Percentiles rank a stretch among this genome's conserved stretches.
phyloP scores from a whole-genome alignment of 2,797 vertebrate species.

The Squalus acanthias region DNA sequence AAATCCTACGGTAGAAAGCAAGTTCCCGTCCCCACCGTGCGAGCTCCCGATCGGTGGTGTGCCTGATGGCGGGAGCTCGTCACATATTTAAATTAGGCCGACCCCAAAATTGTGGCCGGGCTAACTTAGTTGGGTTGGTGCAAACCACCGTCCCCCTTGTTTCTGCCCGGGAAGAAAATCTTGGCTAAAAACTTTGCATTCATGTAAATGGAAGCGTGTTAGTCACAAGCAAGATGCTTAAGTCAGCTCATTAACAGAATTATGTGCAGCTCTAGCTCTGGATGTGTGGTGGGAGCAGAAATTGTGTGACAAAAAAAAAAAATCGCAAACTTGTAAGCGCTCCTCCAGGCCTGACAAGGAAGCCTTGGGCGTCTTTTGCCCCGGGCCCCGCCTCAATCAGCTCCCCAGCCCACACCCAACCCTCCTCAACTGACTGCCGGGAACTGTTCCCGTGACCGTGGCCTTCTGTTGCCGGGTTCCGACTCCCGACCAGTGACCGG shows the following conservation, averaged over 20 bases:
- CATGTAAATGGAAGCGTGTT: background rate
- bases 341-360: background rate
- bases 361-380: background rate
- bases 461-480: no score
- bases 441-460: no score
- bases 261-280: background rate
- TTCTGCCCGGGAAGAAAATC: background rate
- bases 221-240: background rate
- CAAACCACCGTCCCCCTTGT: background rate
- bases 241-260: background rate
- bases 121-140: background rate
- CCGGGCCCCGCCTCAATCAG: accelerated
- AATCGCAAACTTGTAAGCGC: background rate
- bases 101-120: background rate
- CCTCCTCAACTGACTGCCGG: background rate
- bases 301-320: background rate
- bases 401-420: background rate
- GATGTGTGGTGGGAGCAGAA: background rate
- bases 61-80: no score
- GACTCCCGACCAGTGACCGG: no score
- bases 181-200: background rate
- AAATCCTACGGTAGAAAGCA: background rate
- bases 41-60: background rate
- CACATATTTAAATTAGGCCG: no score
- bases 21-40: background rate